Conservation (phyloP, 2,113 vertebrate genomes). For the Tyto alba region DNA sequence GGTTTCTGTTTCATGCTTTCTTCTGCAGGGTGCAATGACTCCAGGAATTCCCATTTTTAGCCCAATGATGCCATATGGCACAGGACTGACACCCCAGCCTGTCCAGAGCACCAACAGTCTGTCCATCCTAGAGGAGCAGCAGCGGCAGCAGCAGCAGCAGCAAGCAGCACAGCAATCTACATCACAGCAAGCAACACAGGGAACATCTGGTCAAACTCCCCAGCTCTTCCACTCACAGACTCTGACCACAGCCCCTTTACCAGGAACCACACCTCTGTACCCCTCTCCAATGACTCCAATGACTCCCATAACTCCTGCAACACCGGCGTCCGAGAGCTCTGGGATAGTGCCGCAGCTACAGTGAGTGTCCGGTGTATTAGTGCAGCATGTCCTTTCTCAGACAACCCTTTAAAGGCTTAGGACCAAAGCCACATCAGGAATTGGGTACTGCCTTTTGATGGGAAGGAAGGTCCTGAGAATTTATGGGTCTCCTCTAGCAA, state of each 20-base stretch:
- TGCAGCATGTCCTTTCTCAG: not conserved
- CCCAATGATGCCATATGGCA: slow-evolving; percentile 97
- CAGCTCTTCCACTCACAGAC: slow-evolving; percentile 95
- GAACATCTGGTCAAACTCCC: slow-evolving; percentile 86
- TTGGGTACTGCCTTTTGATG: not conserved
- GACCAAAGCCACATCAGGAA: not conserved
- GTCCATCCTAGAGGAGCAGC: slow-evolving; percentile 92
- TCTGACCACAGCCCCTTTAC: slow-evolving; percentile 90
- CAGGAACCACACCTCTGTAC: slow-evolving; percentile 90
- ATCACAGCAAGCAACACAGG: slow-evolving; percentile 80
- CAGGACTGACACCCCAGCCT: slow-evolving; percentile 95
- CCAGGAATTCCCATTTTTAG: slow-evolving; percentile 92
- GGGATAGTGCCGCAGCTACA: slow-evolving; percentile 97
- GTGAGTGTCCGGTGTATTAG: slow-evolving; percentile 68
- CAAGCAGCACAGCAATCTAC: slow-evolving; percentile 76
- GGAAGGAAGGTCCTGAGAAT: not conserved
- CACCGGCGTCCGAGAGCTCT: slow-evolving; percentile 94
- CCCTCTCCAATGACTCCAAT: slow-evolving; percentile 91
- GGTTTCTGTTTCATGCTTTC: not conserved
- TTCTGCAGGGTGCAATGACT: slow-evolving; percentile 88
- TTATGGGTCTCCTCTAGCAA: not conserved
- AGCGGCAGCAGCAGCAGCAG: slow-evolving; percentile 86
- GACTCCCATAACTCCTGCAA: slow-evolving; percentile 95
- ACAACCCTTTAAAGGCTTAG: not conserved
- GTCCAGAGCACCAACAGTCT: slow-evolving; percentile 90